phyloP scores from a whole-genome alignment of 2,888 invertebrate genomes.

The Vanessa cardui region DNA sequence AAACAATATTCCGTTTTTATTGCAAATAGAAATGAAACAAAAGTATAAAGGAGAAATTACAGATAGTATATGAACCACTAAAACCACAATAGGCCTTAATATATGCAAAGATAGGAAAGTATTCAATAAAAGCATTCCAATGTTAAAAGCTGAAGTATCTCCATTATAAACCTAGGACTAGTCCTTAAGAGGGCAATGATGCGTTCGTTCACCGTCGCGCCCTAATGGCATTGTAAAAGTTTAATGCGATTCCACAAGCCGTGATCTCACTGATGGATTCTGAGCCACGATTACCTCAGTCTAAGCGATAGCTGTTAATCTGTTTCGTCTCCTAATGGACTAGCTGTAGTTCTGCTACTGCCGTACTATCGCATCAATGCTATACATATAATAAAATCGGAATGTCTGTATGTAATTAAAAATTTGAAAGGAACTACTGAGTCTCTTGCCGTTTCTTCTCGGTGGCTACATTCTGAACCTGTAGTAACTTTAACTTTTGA shows the following conservation, averaged over 20 bases:
- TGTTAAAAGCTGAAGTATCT: conserved; percentile 35
- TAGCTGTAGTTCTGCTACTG: not conserved
- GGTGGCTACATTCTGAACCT: too few relatives aligned
- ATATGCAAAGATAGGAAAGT: conserved; percentile 19
- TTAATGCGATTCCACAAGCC: conserved; percentile 49
- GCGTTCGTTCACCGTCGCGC: conserved; percentile 57
- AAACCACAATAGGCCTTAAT: not conserved
- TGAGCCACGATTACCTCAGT: conserved; percentile 21
- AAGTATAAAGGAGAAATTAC: not conserved
- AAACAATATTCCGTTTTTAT: too few relatives aligned
- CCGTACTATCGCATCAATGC: too few relatives aligned
- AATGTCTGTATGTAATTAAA: too few relatives aligned
- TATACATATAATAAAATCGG: too few relatives aligned
- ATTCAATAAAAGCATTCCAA: conserved; percentile 38
- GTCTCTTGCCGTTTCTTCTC: too few relatives aligned
- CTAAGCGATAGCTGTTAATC: conserved; percentile 30
- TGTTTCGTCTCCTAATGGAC: conserved; percentile 27
- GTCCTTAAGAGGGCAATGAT: conserved; percentile 47
- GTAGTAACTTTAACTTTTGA: too few relatives aligned
- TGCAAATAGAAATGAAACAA: too few relatives aligned
- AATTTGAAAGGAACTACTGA: too few relatives aligned
- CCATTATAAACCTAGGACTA: conserved; percentile 36
- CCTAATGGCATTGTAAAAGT: conserved; percentile 62
- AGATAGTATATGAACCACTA: not conserved
- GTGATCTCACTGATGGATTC: conserved; percentile 35